Percentiles rank a stretch among this genome's conserved stretches.
Evolutionary conservation across 2,888 invertebrate genomes (phyloP).

Genomic region (Tanytarsus gracilentus): DNA sequence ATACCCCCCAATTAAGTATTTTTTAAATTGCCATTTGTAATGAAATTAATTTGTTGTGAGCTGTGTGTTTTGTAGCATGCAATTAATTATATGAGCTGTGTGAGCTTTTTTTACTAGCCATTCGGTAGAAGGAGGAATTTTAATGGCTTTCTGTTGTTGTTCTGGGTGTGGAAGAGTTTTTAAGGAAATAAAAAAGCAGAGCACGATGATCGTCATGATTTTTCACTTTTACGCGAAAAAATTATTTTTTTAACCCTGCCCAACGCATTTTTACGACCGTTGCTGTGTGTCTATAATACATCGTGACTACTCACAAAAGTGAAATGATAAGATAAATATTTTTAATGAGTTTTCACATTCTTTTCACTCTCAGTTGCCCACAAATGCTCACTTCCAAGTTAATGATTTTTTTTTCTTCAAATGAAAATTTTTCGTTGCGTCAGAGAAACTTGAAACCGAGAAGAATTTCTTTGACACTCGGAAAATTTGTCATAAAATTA

Average conservation of each 20-base stretch:
- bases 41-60: constrained; percentile 25
- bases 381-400: too few species aligned
- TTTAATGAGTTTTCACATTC: constrained; percentile 1
- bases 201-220: not conserved
- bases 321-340: constrained; percentile 10
- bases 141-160: constrained; percentile 7
- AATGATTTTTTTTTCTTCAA: too few species aligned
- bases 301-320: not conserved
- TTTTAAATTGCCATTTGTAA: constrained; percentile 27
- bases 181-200: not conserved
- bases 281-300: not conserved
- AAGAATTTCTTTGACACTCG: too few species aligned
- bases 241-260: not conserved
- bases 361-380: not conserved
- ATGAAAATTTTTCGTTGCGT: too few species aligned
- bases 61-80: constrained; percentile 11
- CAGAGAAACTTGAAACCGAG: too few species aligned
- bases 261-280: not conserved
- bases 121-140: not conserved
- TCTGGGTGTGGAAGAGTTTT: not conserved
- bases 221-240: not conserved
- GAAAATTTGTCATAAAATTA: too few species aligned
- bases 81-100: constrained; percentile 26
- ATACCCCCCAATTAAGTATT: constrained; percentile 27
- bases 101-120: constrained; percentile 4